Evolutionary conservation across 2,113 vertebrate species (phyloP).

Genomic region (Saguinus midas): DNA sequence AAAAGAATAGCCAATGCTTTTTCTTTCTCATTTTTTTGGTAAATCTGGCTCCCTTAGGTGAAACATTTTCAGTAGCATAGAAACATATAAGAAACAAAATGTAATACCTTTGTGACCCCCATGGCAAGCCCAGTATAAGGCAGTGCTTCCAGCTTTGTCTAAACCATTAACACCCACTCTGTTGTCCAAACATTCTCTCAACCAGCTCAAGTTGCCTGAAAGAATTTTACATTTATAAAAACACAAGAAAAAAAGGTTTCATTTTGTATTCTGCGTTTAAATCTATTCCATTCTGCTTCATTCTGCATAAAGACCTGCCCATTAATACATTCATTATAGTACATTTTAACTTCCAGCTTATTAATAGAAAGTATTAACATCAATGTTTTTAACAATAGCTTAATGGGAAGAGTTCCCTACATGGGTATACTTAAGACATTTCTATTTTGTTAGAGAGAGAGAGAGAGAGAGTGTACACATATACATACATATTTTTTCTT

Average conservation of each 20-base stretch:
- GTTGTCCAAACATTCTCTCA: slow-evolving; percentile 97
- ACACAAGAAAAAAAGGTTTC: background rate
- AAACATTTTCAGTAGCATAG: background rate
- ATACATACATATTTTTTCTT: background rate
- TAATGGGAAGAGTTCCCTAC: slow-evolving; percentile 22
- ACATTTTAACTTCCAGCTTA: slow-evolving; percentile 2
- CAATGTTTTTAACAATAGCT: slow-evolving; percentile 55
- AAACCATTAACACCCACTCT: slow-evolving; percentile 96
- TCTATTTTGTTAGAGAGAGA: background rate
- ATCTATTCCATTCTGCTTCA: background rate
- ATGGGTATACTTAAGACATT: background rate
- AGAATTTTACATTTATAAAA: slow-evolving; percentile 55
- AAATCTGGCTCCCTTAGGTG: background rate
- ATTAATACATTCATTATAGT: slow-evolving; percentile 1
- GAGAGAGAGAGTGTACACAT: background rate
- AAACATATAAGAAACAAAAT: background rate
- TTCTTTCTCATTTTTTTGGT: background rate
- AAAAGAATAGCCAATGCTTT: background rate
- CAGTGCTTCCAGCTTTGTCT: slow-evolving; percentile 98
- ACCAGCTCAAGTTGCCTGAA: slow-evolving; percentile 97
- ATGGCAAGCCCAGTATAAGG: slow-evolving; percentile 97
- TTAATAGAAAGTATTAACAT: slow-evolving; percentile 51
- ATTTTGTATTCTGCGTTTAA: slow-evolving; percentile 19
- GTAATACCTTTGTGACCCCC: slow-evolving; percentile 95
- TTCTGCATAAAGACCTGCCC: background rate